Conservation (phyloP, 2,888 invertebrate genomes). For the Macropis europaea region DNA sequence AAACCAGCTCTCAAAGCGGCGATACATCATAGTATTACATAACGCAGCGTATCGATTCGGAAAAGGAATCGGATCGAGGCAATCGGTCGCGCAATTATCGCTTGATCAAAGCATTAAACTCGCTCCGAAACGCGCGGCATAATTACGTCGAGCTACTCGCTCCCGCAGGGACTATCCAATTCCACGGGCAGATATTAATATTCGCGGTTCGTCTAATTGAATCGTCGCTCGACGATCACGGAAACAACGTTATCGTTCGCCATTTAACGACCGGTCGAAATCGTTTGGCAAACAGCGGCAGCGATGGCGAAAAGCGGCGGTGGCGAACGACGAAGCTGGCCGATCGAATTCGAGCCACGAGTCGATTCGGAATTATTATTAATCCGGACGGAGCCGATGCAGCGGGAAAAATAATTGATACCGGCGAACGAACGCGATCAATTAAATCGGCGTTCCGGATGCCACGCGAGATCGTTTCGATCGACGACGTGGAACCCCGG, state of each 20-base stretch:
- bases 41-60: no score
- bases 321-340: neutral
- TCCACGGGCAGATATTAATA: conserved; percentile 14
- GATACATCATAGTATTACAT: no score
- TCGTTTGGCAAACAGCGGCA: neutral
- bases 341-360: neutral
- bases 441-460: conserved; percentile 30
- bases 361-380: neutral
- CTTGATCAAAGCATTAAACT: neutral
- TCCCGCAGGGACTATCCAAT: neutral
- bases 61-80: neutral
- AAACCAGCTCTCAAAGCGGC: no score
- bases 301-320: conserved; percentile 2
- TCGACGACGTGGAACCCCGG: neutral
- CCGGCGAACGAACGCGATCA: conserved; percentile 35
- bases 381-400: conserved; percentile 15
- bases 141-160: conserved; percentile 9
- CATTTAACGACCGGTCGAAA: neutral
- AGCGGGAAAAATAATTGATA: conserved; percentile 15
- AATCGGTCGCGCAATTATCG: neutral
- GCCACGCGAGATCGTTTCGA: conserved; percentile 7
- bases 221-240: neutral
- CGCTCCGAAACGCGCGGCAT: neutral
- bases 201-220: conserved; percentile 14
- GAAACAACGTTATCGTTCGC: no score